Evolutionary conservation across 2,113 vertebrate genomes (phyloP), one percentile per base, ranked within the genome.

Genomic region (Mormyrus lacerda): DNA sequence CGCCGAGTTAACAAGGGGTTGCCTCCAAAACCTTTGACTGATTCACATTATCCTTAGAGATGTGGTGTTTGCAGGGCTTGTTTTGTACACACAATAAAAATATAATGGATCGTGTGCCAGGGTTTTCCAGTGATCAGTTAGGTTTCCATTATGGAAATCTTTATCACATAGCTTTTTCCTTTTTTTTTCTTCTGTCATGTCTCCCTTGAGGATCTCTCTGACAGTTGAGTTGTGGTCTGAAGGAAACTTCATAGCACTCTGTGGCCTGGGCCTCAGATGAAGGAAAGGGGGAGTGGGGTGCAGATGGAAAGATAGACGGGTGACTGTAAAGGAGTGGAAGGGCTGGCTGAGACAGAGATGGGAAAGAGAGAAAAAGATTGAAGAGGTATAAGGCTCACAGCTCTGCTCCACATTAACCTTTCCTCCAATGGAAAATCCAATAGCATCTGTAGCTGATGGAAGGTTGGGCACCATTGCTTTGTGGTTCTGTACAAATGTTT

Each of bases 221-320:
- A 93, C 50, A 69, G 88, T 93, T 91, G 48, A 91, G 89, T 90
- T 87, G 15, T 83, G 90, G 84, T 89, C 53, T 85, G 76, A 55
- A 91, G 93, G 90, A 93, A 93, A 92, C 90, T 89, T 91, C 90
- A 88, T 82, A 88, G 90, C 91, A 69, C 69, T 79, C 69, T 88
- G 53, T 45, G 82, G 88, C 87, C 88, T 27, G 89, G 91, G 91
- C 90, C 91, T 91, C 88, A 90, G 90, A 53, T 61, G 47, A 24
- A 89, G 82, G 85, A 45, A 90, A 86, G 50, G 17, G 45, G 27
- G 44, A 48, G 47, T 69, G 31, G 58, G 65, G 24, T 39, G 47
- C 50, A 58, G 84, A 76, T 73, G 58, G 47, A 89, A 86, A 69
- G 44, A 88, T 47, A 53, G 87, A 88, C n/a, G 73, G 73, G 58